Evolutionary conservation across 2,888 invertebrate genomes (phyloP), one percentile per base, ranked within the genome.

Genomic region (Sericinus montela): DNA sequence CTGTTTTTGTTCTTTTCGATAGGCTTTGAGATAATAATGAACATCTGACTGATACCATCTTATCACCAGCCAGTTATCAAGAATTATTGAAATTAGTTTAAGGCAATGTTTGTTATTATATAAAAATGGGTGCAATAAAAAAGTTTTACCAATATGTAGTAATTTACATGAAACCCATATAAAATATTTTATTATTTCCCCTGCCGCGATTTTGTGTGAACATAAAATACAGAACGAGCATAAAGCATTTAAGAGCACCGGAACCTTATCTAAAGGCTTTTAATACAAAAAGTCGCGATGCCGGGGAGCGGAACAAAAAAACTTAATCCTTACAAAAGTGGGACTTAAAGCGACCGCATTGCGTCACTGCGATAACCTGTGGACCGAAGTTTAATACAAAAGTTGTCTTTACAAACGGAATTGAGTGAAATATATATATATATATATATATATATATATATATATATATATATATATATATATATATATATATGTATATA

Each of bases 321-420:
- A 53, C 55, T 47, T 51, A 55, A 53, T 53, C 45, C 47, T 48
- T 42, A 55, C 53, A 53, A 57, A 57, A 55, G 49, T 48, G 41
- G 52, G 45, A 52, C 53, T 51, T 50, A 53, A 53, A 46, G 48
- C 49, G 41, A 53, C 57, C 55, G 57, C 57, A 57, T 43, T 57
- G 57, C 57, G 52, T 48, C 52, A 52, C 34, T 45, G 32, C 45
- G 52, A 53, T 52, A 51, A 53, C 55, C 55, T 55, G 55, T 48
- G 42, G 49, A 50, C 55, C 48, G 46, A 44, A 47, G 41, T 50
- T 50, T 55, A 51, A 47, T 40, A 51, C 48, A 42, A 51, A 55
- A 51, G 53, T 55, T 53, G 51, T 47, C 46, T 49, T 39, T 36
- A 48, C 52, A 40, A 44, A 48, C 37, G 41, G 47, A 39, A 44